Conservation (phyloP, 1,140 invertebrate species). For the Cotesia glomerata region DNA sequence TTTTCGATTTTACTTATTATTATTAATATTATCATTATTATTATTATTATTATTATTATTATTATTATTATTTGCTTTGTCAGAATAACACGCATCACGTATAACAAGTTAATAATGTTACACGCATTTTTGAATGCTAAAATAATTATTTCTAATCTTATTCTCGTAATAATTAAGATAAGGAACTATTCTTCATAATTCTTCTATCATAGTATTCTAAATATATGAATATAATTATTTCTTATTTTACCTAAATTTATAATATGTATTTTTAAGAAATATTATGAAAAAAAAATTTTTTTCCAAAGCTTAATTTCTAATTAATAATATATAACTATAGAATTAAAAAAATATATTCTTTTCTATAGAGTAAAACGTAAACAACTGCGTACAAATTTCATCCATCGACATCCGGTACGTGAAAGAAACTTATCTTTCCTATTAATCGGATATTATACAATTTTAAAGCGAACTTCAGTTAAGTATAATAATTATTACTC, state of each 20-base stretch:
- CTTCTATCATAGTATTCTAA: too few relatives aligned
- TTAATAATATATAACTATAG: neutral
- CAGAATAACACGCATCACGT: too few relatives aligned
- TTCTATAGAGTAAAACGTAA: neutral
- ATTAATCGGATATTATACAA: slow-evolving; percentile 16
- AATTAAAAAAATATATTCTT: neutral
- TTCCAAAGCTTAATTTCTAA: neutral
- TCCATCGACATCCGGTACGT: slow-evolving; percentile 16
- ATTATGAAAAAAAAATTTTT: too few relatives aligned
- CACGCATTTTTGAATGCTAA: too few relatives aligned
- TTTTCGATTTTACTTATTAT: neutral
- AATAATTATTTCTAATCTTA: too few relatives aligned
- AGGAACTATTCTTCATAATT: too few relatives aligned
- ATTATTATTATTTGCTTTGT: neutral
- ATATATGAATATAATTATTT: too few relatives aligned
- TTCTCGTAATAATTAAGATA: too few relatives aligned
- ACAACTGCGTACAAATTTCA: slow-evolving; percentile 12
- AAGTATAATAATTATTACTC: neutral
- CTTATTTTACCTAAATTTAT: too few relatives aligned
- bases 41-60: neutral
- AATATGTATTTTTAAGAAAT: too few relatives aligned
- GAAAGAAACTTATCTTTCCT: slow-evolving; percentile 14
- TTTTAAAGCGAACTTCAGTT: neutral
- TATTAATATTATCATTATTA: neutral
- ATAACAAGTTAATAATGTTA: too few relatives aligned